Percentiles rank a stretch among this genome's conserved stretches.
phyloP scores from a whole-genome alignment of 1,140 invertebrate genomes.

The Argopecten irradians region DNA sequence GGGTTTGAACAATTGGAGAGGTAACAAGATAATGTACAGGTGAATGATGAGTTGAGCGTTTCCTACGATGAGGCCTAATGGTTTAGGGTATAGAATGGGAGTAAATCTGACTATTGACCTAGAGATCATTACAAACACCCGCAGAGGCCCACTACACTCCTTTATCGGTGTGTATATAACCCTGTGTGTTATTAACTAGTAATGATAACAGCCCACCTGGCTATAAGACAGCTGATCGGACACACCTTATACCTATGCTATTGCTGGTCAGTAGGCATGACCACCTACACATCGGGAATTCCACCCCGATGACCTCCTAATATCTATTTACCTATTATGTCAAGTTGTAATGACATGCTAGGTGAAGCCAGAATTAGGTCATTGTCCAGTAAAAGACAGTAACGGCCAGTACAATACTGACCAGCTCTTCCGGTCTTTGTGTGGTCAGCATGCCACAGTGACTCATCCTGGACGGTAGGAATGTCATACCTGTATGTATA shows the following conservation, averaged over 20 bases:
- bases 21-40: neutral
- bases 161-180: neutral
- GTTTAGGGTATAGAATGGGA: neutral
- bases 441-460: neutral
- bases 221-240: neutral
- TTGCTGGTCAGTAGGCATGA: neutral
- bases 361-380: neutral
- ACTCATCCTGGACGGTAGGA: neutral
- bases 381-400: neutral
- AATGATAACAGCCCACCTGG: neutral
- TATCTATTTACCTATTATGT: neutral
- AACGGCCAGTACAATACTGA: neutral
- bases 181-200: neutral
- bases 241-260: neutral
- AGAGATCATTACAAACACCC: neutral
- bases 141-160: neutral
- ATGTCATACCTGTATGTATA: neutral
- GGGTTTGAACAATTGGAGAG: neutral
- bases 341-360: neutral
- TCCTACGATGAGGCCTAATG: neutral
- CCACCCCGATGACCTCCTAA: neutral
- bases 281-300: neutral
- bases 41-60: neutral
- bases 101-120: neutral
- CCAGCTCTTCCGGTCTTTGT: conserved; percentile 1